These are phyloP conservation scores for Ctenodactylus gundi DNA, from an alignment of 2,113 vertebrate genomes.

Conservation along the genomic window DNA sequence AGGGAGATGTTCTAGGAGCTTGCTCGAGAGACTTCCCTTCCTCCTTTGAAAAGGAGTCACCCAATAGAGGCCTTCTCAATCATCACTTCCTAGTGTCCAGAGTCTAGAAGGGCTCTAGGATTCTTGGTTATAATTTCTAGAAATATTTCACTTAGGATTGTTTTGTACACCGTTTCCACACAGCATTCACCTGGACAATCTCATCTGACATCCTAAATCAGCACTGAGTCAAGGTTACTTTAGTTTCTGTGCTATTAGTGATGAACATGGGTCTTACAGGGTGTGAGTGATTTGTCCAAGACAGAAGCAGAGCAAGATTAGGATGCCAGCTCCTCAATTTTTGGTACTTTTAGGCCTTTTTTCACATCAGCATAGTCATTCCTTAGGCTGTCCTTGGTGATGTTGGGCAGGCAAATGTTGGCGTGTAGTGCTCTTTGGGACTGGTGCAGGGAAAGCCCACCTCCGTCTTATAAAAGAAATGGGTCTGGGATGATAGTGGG, in stretches of 20 bases:
- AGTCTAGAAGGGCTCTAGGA: neutral
- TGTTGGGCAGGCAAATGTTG: fast-evolving
- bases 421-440: neutral
- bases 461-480: neutral
- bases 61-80: neutral
- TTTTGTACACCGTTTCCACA: neutral
- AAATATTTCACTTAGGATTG: neutral
- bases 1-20: neutral
- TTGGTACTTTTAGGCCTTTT: neutral
- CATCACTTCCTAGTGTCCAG: neutral
- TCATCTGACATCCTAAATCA: neutral
- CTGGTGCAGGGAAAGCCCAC: neutral
- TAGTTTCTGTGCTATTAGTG: neutral
- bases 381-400: neutral
- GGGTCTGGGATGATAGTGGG: neutral
- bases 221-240: too few relatives aligned
- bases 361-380: neutral
- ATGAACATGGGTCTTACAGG: neutral
- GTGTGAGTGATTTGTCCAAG: neutral
- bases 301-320: neutral
- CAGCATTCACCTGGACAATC: neutral
- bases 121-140: neutral
- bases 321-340: neutral
- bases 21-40: neutral
- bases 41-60: neutral